Conservation (phyloP, 2,113 vertebrate species). For the Pterophyllum scalare region DNA sequence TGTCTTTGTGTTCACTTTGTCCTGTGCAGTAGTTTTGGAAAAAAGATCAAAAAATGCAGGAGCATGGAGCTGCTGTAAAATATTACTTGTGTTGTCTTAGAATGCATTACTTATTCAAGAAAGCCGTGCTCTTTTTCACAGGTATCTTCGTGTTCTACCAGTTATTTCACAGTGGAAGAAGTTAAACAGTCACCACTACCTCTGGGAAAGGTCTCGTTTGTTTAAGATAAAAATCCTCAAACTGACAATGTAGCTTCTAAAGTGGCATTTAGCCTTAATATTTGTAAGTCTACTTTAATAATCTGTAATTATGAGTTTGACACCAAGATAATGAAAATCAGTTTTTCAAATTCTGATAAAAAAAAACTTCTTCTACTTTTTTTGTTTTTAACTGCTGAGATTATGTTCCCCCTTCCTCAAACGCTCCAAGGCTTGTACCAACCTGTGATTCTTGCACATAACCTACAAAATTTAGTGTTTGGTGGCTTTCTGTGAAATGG, state of each 20-base stretch:
- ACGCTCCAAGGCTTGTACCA: background rate
- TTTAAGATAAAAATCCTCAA: background rate
- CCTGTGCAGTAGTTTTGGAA: background rate
- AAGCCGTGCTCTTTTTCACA: background rate
- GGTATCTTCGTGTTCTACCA: background rate
- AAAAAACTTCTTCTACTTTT: background rate
- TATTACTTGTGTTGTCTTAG: background rate
- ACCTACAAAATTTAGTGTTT: background rate
- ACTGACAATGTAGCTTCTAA: background rate
- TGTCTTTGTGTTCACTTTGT: background rate
- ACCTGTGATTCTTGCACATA: no score
- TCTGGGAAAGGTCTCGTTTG: background rate
- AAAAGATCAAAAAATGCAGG: background rate
- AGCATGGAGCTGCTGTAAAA: background rate
- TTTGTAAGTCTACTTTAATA: background rate
- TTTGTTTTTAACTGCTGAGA: background rate
- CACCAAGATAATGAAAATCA: background rate
- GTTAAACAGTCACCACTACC: background rate
- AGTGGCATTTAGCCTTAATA: background rate
- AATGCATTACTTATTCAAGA: background rate
- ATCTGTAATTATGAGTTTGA: background rate
- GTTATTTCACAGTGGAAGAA: background rate
- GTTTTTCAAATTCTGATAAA: background rate
- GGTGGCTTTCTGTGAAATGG: background rate
- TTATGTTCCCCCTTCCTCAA: background rate